Evolutionary conservation across 2,113 vertebrate species (phyloP), one percentile per base, ranked within the genome.

Genomic region (Pelvicachromis taeniatus): DNA sequence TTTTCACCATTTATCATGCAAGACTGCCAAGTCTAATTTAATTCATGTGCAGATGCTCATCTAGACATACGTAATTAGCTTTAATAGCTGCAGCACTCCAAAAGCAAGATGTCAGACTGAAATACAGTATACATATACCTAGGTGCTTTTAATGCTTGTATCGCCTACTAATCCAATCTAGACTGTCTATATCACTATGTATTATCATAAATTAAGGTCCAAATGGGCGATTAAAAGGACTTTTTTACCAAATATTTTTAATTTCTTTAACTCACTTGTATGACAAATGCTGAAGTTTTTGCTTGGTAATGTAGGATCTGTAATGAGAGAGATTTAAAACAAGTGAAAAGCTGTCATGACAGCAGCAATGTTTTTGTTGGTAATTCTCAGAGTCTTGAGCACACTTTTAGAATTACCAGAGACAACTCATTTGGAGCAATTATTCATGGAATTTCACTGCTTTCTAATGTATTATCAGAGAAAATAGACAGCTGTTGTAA

Each of bases 401-500:
- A 7, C 31, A 50, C 48, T 45, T 58, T 85, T 6, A 54, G 14
- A 78, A 81, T 31, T 29, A 70, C 63, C 80, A 81, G 85, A 86
- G 84, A 87, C 56, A 52, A 83, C 85, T 65, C n/a, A 85, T 86
- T 40, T 23, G 63, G 4, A 85, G 89, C 61, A 83, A 77, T 93
- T 90, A 88, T 90, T 89, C 81, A 90, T 86, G 55, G 13, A 12
- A 56, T 86, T 42, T 79, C 65, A 61, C 40, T 38, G 3, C 78
- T 78, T 79, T 88, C 82, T 63, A 78, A 86, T 63, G 63, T 85
- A 78, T 85, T 85, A 89, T 88, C 84, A 90, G 80, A 89, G 75
- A n/a, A 87, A 83, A 86, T 81, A 85, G 80, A 91, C 87, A 88
- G 84, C 77, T 75, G 73, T 54, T 82, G 78, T 79, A 84, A 89